Evolutionary conservation across 2,888 invertebrate species (phyloP).

Genomic region (Drosophila aldrichi): DNA sequence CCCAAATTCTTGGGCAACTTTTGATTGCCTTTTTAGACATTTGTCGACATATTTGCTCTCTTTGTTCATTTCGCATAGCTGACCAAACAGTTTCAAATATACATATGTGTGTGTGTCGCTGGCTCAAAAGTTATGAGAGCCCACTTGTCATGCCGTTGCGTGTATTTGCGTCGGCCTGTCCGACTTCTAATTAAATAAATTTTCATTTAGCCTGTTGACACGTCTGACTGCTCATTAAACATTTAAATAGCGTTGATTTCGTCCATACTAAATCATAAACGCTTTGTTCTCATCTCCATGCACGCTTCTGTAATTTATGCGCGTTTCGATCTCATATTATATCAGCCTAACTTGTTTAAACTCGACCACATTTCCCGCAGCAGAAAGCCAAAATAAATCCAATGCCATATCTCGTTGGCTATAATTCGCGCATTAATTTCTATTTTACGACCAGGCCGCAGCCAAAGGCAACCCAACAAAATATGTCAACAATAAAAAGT

Average conservation of each 20-base stretch:
- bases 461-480: conserved; percentile 22
- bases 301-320: conserved; percentile 72
- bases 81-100: conserved; percentile 46
- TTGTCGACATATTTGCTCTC: conserved; percentile 18
- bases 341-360: conserved; percentile 68
- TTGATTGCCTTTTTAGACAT: conserved; percentile 71
- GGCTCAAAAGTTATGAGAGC: conserved; percentile 50
- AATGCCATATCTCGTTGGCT: conserved; percentile 49
- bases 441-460: conserved; percentile 39
- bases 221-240: conserved; percentile 79
- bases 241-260: conserved; percentile 61
- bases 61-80: conserved; percentile 27
- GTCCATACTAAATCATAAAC: conserved; percentile 63
- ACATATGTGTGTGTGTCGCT: conserved; percentile 14
- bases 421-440: conserved; percentile 60
- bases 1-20: conserved; percentile 51
- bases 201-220: conserved; percentile 75
- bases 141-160: conserved; percentile 44
- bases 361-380: conserved; percentile 55
- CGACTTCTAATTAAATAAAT: conserved; percentile 73
- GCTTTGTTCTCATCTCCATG: conserved; percentile 53
- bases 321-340: conserved; percentile 58
- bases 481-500: conserved; percentile 56
- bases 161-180: conserved; percentile 22
- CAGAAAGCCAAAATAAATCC: conserved; percentile 30